These are phyloP conservation scores for Athalia cordata DNA, from an alignment of 2,888 invertebrate species.

Conservation along the genomic window DNA sequence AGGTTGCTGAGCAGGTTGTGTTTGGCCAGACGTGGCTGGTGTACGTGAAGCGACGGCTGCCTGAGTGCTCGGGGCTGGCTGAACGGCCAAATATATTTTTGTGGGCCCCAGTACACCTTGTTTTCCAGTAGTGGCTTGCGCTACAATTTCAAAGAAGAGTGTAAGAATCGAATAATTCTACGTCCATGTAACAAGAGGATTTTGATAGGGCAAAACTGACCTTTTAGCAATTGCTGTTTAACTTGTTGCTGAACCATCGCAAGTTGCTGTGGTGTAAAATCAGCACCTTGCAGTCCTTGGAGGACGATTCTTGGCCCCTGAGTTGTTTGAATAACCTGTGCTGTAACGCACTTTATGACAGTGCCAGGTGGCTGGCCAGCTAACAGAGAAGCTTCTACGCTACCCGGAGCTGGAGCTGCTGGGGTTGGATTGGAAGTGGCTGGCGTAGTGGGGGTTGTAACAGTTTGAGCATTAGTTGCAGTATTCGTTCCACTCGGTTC, in stretches of 20 bases:
- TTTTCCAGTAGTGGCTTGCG: slow-evolving; percentile 91
- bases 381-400: slow-evolving; percentile 83
- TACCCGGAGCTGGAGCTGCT: slow-evolving; percentile 71
- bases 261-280: slow-evolving; percentile 88
- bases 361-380: slow-evolving; percentile 90
- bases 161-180: no score
- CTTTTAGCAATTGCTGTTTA: slow-evolving; percentile 90
- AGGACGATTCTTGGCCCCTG: slow-evolving; percentile 91
- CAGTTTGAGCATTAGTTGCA: slow-evolving; percentile 53
- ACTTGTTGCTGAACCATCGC: slow-evolving; percentile 91
- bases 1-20: slow-evolving; percentile 55
- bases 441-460: slow-evolving; percentile 51
- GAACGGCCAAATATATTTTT: slow-evolving; percentile 90
- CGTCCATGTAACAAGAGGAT: slow-evolving; percentile 1
- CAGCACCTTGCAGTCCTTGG: slow-evolving; percentile 89
- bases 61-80: slow-evolving; percentile 76
- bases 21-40: slow-evolving; percentile 51
- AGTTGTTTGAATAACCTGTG: slow-evolving; percentile 89
- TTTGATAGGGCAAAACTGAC: slow-evolving; percentile 71
- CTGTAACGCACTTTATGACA: slow-evolving; percentile 90
- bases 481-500: slow-evolving; percentile 55
- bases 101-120: slow-evolving; percentile 90
- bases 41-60: slow-evolving; percentile 36
- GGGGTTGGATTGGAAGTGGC: slow-evolving; percentile 51
- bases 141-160: slow-evolving; percentile 71